Evolutionary conservation across 2,797 vertebrate genomes (phyloP).

Genomic region (Ammospiza maritima): DNA sequence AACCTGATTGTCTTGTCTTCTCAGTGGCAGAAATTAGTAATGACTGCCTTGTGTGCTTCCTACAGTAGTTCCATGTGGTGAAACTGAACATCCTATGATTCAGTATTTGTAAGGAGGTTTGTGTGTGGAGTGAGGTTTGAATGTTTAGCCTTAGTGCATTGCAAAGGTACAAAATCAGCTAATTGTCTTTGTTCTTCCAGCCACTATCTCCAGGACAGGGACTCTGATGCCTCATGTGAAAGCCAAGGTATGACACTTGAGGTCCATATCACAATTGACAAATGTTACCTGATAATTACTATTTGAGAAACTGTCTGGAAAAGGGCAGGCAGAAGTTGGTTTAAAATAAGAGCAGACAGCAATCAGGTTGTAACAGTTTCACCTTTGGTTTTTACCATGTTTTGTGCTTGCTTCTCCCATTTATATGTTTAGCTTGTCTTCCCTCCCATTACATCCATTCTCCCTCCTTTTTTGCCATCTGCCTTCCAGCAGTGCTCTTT

Average conservation of each 20-base stretch:
- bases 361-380: neutral
- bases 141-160: neutral
- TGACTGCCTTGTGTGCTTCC: neutral
- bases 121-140: neutral
- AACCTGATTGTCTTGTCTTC: neutral
- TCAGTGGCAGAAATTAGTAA: neutral
- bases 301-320: neutral
- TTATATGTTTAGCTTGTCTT: neutral
- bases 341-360: neutral
- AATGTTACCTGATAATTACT: neutral
- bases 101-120: neutral
- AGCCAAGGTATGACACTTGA: constrained; percentile 70
- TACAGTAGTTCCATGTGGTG: neutral
- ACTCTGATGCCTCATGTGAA: constrained; percentile 77
- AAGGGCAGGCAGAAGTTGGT: neutral
- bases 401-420: neutral
- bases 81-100: neutral
- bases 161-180: neutral
- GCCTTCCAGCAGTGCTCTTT: neutral
- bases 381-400: neutral
- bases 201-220: constrained; percentile 80
- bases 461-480: neutral
- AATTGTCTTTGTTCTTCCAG: constrained; percentile 50
- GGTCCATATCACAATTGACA: neutral
- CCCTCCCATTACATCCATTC: neutral